A percentile compares a stretch with the other conserved stretches of the same genome.
These are phyloP conservation scores for Zaprionus obscuricornis DNA, from an alignment of 2,888 invertebrate species.

Conservation along the genomic window DNA sequence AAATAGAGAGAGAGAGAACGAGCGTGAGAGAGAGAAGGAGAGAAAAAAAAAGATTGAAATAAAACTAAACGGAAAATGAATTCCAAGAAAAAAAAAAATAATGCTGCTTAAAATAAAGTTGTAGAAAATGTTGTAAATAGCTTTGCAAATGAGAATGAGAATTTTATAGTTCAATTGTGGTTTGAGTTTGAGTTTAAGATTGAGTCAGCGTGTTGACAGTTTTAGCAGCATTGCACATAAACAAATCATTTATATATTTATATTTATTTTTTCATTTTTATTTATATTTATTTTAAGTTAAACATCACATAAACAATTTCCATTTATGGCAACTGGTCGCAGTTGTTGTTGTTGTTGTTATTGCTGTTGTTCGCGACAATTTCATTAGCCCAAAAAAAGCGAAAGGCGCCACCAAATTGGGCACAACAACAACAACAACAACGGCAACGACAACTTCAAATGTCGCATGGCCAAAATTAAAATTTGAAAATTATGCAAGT, in stretches of 20 bases:
- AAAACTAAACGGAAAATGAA: conserved; percentile 28
- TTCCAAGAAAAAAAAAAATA: too few relatives aligned
- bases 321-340: conserved; percentile 57
- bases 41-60: conserved; percentile 39
- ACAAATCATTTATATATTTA: conserved; percentile 37
- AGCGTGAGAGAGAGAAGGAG: too few relatives aligned
- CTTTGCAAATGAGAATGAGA: conserved; percentile 11
- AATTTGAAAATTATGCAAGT: conserved; percentile 60
- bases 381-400: conserved; percentile 70
- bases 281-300: too few relatives aligned
- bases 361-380: conserved; percentile 60
- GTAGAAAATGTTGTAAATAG: background rate
- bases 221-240: conserved; percentile 38
- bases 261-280: conserved; percentile 35
- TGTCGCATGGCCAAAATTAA: conserved; percentile 22
- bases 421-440: conserved; percentile 21
- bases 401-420: conserved; percentile 59
- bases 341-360: conserved; percentile 17
- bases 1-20: background rate
- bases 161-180: conserved; percentile 17
- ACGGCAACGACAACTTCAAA: conserved; percentile 4
- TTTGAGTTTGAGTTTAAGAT: conserved; percentile 38
- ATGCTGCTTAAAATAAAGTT: background rate
- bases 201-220: conserved; percentile 35
- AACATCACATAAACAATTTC: conserved; percentile 50